phyloP scores from a whole-genome alignment of 2,113 vertebrate genomes.

The Turnix velox region DNA sequence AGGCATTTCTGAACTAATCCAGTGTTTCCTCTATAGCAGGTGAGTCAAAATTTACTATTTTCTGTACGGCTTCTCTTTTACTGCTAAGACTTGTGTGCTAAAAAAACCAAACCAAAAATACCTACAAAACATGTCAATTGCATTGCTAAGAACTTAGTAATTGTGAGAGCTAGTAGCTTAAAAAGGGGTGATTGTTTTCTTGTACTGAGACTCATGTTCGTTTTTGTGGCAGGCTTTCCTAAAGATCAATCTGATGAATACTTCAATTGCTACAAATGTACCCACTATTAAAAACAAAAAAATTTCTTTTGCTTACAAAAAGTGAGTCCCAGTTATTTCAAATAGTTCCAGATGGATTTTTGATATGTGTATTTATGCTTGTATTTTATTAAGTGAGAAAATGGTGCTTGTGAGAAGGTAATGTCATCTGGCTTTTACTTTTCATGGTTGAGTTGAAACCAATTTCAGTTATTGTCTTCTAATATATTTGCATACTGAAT shows the following conservation, averaged over 20 bases:
- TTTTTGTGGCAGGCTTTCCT: constrained; percentile 6
- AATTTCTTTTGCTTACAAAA: neutral
- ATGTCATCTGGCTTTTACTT: neutral
- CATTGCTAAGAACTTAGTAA: neutral
- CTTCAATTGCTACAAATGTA: neutral
- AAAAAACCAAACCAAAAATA: neutral
- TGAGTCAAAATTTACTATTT: neutral
- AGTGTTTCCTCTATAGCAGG: constrained; percentile 16
- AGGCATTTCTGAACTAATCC: neutral
- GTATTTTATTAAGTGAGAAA: neutral
- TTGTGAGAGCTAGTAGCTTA: neutral
- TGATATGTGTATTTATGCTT: neutral
- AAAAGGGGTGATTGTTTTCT: neutral
- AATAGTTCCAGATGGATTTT: neutral
- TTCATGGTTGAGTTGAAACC: neutral
- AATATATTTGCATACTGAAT: neutral
- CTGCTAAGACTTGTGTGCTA: neutral
- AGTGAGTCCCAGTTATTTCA: neutral
- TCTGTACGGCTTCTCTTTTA: neutral
- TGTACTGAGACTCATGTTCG: neutral
- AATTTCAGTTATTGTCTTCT: neutral
- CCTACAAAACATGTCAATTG: neutral
- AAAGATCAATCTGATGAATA: neutral
- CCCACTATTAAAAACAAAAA: neutral
- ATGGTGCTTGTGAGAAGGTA: neutral